Base-by-base conservation (phyloP, 2,797 vertebrate species). In the Lerista edwardsae region DNA sequence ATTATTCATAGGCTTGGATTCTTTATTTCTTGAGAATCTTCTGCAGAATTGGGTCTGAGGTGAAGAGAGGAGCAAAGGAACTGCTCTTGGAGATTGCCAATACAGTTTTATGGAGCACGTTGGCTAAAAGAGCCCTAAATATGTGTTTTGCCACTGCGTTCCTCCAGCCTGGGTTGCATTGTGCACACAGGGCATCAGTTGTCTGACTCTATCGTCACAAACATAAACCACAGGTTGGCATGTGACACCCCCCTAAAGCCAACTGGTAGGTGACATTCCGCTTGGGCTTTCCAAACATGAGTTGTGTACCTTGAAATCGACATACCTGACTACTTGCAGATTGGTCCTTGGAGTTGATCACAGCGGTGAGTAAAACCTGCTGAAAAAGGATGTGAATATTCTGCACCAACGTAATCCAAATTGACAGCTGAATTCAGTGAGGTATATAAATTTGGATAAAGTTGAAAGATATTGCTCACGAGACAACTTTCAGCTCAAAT, bases 81-180 rank as follows among this genome's bases (percentile, higher is more conserved):
- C 8, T 84, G 78, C 0, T 3, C 21, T 21, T 47, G 27, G 84
- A 87, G 82, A 85, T 87, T 44, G 75, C 4, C 55, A 82, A 25
- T n/a, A 27, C 1, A 10, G 84, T 85, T 86, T 86, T 57, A 39
- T 80, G 11, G 84, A 90, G 2, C 14, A 64, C 67, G 86, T 88
- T 29, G 47, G 17, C 47, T 34, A n/a, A 57, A 74, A 21, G 47
- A 55, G 3, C 27, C 44, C 17, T 68, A 34, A 7, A 31, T 68
- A 19, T 36, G 67, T 21, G 2, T 39, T 39, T 39, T 5, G 6
- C 34, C 36, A 39, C 21, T 25, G 34, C 39, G 25, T 8, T 34
- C 21, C 39, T 69, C 21, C 68, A 69, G 11, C 34, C n/a, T 34
- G n/a, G n/a, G 65, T 19, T 67, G 31, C n/a, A 34, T 34, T 34